Conservation (phyloP, 2,113 vertebrate species). For the Thunnus maccoyii region DNA sequence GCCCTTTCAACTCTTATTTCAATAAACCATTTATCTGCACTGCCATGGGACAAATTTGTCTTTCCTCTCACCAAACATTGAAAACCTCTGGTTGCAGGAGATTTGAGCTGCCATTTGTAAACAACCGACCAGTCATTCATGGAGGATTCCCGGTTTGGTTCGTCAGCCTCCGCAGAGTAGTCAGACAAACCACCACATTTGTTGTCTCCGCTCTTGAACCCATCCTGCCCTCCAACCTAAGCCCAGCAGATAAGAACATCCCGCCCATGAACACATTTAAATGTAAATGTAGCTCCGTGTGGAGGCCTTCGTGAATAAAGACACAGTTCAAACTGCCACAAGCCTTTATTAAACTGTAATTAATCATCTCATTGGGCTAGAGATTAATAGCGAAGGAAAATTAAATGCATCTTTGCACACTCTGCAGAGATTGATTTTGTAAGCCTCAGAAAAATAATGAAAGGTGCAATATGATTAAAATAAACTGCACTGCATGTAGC, state of each 20-base stretch:
- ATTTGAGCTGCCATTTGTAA: constrained; percentile 41
- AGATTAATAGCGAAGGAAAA: constrained; percentile 78
- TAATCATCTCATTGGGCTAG: constrained; percentile 77
- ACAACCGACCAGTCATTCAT: constrained; percentile 33
- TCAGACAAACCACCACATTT: constrained; percentile 22
- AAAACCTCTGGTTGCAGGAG: constrained; percentile 44
- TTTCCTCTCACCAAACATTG: constrained; percentile 61
- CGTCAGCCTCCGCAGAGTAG: constrained; percentile 26
- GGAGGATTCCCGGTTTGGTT: constrained; percentile 1
- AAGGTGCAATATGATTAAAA: constrained; percentile 75
- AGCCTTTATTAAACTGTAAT: constrained; percentile 71
- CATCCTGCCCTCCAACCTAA: constrained; percentile 45
- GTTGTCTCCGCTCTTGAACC: constrained; percentile 52
- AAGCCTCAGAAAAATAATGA: constrained; percentile 68
- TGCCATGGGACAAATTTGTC: constrained; percentile 54
- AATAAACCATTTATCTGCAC: constrained; percentile 64
- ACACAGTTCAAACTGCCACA: constrained; percentile 56
- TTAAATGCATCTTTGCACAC: constrained; percentile 75
- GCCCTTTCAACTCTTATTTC: constrained; percentile 56
- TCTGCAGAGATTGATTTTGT: constrained; percentile 74
- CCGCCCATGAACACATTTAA: constrained; percentile 67
- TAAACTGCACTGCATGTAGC: constrained; percentile 58
- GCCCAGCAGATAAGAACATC: constrained; percentile 65
- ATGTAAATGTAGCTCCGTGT: constrained; percentile 73
- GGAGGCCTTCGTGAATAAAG: constrained; percentile 60